A percentile compares a stretch with the other conserved stretches of the same genome.
Conservation (phyloP, 2,797 vertebrate species). For the Urophycis tenuis region DNA sequence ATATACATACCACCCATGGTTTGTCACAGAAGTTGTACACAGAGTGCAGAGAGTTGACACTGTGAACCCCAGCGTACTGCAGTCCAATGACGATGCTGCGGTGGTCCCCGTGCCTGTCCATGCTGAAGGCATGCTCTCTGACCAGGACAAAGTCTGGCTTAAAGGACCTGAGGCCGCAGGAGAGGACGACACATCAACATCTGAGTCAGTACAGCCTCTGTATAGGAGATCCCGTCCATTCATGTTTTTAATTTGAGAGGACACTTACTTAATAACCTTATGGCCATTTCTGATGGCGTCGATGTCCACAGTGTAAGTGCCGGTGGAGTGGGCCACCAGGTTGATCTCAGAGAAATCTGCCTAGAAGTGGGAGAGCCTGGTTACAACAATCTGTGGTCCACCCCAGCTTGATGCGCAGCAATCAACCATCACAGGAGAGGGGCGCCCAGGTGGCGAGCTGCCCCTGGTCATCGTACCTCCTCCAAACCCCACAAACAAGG, state of each 20-base stretch:
- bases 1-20: constrained; percentile 86
- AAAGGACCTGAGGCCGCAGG: constrained; percentile 68
- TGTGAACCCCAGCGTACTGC: constrained; percentile 84
- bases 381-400: constrained; percentile 5
- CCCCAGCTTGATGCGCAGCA: neutral
- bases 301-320: constrained; percentile 78
- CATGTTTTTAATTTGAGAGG: neutral
- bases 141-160: constrained; percentile 90
- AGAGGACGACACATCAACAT: constrained; percentile 23
- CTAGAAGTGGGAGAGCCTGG: constrained; percentile 53
- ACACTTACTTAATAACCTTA: constrained; percentile 78
- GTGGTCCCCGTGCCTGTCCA: constrained; percentile 87
- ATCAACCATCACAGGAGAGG: neutral
- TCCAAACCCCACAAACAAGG: neutral
- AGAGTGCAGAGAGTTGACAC: constrained; percentile 85
- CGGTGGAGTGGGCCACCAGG: constrained; percentile 79
- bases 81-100: constrained; percentile 85
- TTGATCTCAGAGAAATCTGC: constrained; percentile 86
- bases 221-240: neutral
- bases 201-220: neutral
- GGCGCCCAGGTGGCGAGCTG: neutral
- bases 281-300: constrained; percentile 81
- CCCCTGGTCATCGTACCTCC: neutral
- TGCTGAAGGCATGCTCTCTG: constrained; percentile 87
- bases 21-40: constrained; percentile 95